Evolutionary conservation across 2,113 vertebrate species (phyloP).

Genomic region (Oreochromis niloticus): DNA sequence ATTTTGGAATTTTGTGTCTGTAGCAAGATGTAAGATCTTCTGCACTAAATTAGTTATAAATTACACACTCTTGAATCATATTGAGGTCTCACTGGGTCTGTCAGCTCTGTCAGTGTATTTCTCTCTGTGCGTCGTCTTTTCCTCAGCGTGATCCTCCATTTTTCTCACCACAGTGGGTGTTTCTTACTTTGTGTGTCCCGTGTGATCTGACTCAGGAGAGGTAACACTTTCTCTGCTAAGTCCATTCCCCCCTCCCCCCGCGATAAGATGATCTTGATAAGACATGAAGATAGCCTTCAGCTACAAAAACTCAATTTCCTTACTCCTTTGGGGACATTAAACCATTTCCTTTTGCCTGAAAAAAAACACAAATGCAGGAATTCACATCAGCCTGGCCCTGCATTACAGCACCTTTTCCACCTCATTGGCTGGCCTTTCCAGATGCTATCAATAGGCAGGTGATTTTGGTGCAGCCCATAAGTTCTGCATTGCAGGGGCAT

Average conservation of each 20-base stretch:
- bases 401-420: conserved; percentile 45
- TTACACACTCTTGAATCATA: background rate
- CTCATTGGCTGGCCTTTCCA: conserved; percentile 41
- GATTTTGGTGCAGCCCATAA: conserved; percentile 55
- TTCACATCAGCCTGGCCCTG: background rate
- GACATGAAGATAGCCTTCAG: conserved; percentile 22
- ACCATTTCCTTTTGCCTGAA: background rate
- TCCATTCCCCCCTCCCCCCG: background rate
- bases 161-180: background rate
- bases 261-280: conserved; percentile 38
- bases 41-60: conserved; percentile 6
- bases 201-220: background rate
- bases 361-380: background rate
- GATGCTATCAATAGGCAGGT: conserved; percentile 53
- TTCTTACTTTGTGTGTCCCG: background rate
- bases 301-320: conserved; percentile 29
- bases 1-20: background rate
- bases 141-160: background rate
- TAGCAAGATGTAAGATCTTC: background rate
- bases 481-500: conserved; percentile 60
- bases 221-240: background rate
- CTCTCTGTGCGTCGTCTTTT: background rate
- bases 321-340: conserved; percentile 19
- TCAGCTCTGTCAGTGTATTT: background rate
- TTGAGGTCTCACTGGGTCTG: background rate